These are phyloP conservation scores for Ficedula albicollis DNA, from an alignment of 2,797 vertebrate species.

Conservation along the genomic window DNA sequence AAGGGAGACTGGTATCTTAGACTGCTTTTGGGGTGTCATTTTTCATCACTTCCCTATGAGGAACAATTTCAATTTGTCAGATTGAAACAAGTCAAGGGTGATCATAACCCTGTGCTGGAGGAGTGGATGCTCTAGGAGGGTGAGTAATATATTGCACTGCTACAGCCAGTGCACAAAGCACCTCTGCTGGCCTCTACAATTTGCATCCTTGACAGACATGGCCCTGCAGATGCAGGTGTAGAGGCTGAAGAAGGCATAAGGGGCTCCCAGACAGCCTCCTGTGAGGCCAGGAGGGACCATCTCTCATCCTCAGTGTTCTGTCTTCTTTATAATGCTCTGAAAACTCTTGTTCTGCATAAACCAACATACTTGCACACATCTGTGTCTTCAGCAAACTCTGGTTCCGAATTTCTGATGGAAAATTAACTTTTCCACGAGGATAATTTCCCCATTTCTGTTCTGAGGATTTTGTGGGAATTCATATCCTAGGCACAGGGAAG, in stretches of 20 bases:
- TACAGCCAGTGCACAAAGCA: not conserved
- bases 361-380: accelerated
- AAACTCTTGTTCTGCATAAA: not conserved
- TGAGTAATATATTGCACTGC: not conserved
- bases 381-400: not conserved
- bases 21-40: not conserved
- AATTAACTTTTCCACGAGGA: not conserved
- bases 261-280: not conserved
- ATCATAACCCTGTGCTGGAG: not conserved
- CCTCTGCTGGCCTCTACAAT: not conserved
- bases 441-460: not conserved
- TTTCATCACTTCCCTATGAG: not conserved
- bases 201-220: not conserved
- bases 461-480: not conserved
- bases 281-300: not conserved
- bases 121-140: not conserved
- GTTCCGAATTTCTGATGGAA: not conserved
- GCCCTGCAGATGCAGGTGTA: not conserved
- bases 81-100: not conserved
- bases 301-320: not conserved
- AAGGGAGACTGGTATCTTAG: not conserved
- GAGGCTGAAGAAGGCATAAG: not conserved
- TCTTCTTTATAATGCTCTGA: not conserved
- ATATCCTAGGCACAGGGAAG: not conserved
- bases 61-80: not conserved